phyloP scores from a whole-genome alignment of 1,140 invertebrate genomes.

The Goniozus legneri region DNA sequence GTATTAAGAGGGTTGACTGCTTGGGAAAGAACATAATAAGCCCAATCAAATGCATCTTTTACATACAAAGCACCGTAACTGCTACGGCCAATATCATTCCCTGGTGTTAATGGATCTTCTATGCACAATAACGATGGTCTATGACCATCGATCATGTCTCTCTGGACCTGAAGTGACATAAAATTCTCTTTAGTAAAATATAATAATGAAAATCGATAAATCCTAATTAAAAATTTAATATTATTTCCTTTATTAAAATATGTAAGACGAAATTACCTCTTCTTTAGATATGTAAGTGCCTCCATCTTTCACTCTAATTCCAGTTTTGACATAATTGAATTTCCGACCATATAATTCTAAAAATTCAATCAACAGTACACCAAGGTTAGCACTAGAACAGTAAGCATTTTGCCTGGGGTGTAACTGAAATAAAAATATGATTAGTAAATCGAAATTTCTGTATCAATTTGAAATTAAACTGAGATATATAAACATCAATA shows the following conservation, averaged over 20 bases:
- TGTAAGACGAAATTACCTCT: constrained; percentile 58
- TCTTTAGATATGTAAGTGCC: constrained; percentile 94
- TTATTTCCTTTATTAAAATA: background rate
- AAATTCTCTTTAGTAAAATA: constrained; percentile 16
- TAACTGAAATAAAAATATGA: constrained; percentile 59
- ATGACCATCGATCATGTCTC: constrained; percentile 90
- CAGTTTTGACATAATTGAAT: constrained; percentile 95
- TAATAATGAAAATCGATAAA: background rate
- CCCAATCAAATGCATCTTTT: constrained; percentile 93
- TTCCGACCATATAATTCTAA: constrained; percentile 95
- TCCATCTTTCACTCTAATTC: constrained; percentile 90
- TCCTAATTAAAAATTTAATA: background rate
- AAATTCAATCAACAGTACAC: constrained; percentile 94
- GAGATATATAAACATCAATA: background rate
- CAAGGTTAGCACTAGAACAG: constrained; percentile 73
- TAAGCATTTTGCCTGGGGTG: constrained; percentile 68
- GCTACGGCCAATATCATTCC: constrained; percentile 95
- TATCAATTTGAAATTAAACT: background rate
- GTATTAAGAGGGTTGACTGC: constrained; percentile 69
- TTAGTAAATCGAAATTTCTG: constrained; percentile 17
- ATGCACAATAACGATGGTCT: constrained; percentile 91
- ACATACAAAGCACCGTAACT: constrained; percentile 90
- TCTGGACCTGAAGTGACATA: constrained; percentile 64
- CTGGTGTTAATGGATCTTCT: constrained; percentile 93
- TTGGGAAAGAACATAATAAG: constrained; percentile 80